Percentiles rank a stretch among this genome's conserved stretches.
These are phyloP conservation scores for Panthera tigris DNA, from an alignment of 2,113 vertebrate species.

Conservation along the genomic window DNA sequence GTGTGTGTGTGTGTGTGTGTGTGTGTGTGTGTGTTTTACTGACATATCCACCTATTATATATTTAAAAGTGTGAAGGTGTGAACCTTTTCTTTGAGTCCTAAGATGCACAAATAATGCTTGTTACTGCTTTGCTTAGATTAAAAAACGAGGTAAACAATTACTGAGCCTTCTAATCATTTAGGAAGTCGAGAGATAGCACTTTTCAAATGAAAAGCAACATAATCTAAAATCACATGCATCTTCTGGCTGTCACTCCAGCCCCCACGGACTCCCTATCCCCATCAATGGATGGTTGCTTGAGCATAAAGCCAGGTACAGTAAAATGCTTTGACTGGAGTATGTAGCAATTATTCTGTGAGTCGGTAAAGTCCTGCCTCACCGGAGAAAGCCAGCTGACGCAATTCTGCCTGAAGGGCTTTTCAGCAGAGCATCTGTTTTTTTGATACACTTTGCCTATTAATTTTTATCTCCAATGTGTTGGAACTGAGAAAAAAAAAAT, in stretches of 20 bases:
- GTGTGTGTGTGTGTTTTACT: background rate
- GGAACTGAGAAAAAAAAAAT: conserved; percentile 61
- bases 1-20: background rate
- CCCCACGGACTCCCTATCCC: background rate
- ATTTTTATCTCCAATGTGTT: conserved; percentile 69
- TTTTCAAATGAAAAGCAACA: conserved; percentile 13
- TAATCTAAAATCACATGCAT: background rate
- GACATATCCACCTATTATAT: background rate
- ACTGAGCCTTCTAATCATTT: background rate
- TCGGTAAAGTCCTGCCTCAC: conserved; percentile 64
- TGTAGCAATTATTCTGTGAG: conserved; percentile 76
- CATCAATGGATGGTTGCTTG: background rate
- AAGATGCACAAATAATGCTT: background rate
- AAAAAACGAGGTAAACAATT: background rate
- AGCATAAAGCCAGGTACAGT: conserved; percentile 53
- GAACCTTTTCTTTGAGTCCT: too few relatives aligned
- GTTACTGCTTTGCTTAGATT: background rate
- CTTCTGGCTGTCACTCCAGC: background rate
- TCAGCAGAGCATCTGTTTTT: conserved; percentile 77
- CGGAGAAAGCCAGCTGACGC: conserved; percentile 70
- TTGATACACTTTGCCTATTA: conserved; percentile 79
- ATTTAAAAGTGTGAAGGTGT: background rate
- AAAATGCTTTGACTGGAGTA: background rate
- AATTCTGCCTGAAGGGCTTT: conserved; percentile 65
- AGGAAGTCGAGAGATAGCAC: background rate